Evolutionary conservation across 2,797 vertebrate genomes (phyloP).

Genomic region (Pampus argenteus): DNA sequence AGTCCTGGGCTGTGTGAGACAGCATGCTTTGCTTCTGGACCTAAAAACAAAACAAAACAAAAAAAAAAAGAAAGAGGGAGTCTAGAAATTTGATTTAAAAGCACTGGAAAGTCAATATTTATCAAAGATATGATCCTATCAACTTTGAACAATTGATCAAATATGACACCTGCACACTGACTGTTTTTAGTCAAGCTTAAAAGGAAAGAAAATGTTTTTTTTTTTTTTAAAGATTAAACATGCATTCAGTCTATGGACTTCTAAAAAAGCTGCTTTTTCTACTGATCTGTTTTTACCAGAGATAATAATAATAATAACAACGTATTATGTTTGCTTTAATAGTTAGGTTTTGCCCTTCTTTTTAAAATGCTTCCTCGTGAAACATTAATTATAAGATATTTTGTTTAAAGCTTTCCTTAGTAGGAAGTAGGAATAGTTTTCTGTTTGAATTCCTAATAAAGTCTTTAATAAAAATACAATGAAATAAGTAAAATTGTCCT

Average conservation of each 20-base stretch:
- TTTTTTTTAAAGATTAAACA: no score
- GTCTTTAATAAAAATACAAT: no score
- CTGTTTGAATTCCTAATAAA: not conserved
- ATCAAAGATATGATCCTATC: not conserved
- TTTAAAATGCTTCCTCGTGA: not conserved
- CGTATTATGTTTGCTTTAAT: not conserved
- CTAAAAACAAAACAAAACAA: slow-evolving; percentile 77
- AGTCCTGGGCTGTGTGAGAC: slow-evolving; percentile 86
- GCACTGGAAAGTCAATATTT: not conserved
- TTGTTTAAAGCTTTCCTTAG: not conserved
- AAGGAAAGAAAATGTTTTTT: no score
- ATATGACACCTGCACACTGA: not conserved
- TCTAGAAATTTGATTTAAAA: not conserved
- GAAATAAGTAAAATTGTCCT: no score
- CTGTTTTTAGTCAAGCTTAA: not conserved
- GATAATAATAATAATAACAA: no score
- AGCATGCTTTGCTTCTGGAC: slow-evolving; percentile 87
- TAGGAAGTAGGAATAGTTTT: not conserved
- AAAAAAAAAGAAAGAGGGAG: not conserved
- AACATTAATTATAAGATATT: not conserved
- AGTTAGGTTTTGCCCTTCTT: not conserved
- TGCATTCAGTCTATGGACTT: no score
- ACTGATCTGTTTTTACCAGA: no score
- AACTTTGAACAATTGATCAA: not conserved
- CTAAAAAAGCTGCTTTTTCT: no score